Evolutionary conservation across 1,140 invertebrate genomes (phyloP), one percentile per base, ranked within the genome.

Genomic region (Phymastichus coffea): DNA sequence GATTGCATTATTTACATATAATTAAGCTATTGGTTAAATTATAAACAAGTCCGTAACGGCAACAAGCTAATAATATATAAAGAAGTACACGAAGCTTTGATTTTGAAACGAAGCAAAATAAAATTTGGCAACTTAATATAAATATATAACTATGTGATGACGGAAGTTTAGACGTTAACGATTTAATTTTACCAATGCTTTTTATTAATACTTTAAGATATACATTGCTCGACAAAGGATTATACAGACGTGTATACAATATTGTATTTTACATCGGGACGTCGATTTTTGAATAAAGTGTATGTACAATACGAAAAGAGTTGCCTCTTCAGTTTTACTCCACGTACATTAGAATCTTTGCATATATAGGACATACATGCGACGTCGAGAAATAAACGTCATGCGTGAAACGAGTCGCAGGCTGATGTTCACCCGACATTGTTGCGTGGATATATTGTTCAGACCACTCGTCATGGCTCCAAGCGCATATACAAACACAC

Each of bases 161-260:
- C n/a, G n/a, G n/a, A n/a, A n/a, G n/a, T n/a, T n/a, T n/a, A n/a
- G n/a, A n/a, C n/a, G n/a, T n/a, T n/a, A n/a, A n/a, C n/a, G n/a
- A 3, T 33, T 33, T 48, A 33, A 57, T 48, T 48, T 57, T 22
- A 44, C 46, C 55, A 63, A 63, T 66, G 49, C 52, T 63, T 71
- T 71, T 76, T 77, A 76, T 76, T 72, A 71, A 64, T 75, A 75
- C 70, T 72, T 64, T 76, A 72, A 72, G 75, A 76, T 77, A 76
- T 77, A 79, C 76, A 78, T 73, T 78, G 68, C 68, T 74, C 72
- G 73, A 79, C 73, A 76, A 76, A 76, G 65, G 74, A 75, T 79
- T 77, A 79, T 76, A 77, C 71, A 76, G 75, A 78, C 73, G 74
- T 76, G 58, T 61, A 61, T 56, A 71, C 71, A 77, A 71, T 79